Conservation (phyloP, 2,888 invertebrate species). For the Elysia crispata region DNA sequence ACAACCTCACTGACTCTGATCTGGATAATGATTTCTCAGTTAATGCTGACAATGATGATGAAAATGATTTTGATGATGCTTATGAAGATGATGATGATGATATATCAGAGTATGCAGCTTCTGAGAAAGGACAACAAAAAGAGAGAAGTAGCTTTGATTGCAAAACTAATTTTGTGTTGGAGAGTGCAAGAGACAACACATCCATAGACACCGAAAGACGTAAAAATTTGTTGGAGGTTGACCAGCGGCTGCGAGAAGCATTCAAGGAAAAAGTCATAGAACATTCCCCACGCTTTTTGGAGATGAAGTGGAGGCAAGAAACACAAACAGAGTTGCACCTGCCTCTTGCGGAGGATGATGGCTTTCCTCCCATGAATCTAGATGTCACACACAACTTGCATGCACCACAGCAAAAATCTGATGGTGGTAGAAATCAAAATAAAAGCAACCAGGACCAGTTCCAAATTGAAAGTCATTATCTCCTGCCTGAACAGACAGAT, state of each 20-base stretch:
- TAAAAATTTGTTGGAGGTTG: neutral
- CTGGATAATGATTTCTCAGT: neutral
- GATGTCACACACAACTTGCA: constrained; percentile 62
- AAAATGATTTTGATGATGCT: neutral
- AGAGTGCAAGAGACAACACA: constrained; percentile 14
- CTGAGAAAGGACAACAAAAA: neutral
- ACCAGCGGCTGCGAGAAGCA: constrained; percentile 27
- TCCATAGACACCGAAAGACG: neutral
- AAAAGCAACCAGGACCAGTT: neutral
- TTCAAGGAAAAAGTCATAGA: constrained; percentile 33
- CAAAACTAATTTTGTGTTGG: constrained; percentile 10
- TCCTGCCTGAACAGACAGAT: neutral
- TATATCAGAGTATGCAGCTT: too few relatives aligned
- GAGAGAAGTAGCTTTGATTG: too few relatives aligned
- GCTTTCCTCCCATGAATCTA: constrained; percentile 67
- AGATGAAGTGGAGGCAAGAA: constrained; percentile 55
- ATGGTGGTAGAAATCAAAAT: neutral
- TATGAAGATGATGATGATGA: neutral
- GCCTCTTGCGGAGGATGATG: constrained; percentile 61
- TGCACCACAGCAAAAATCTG: neutral
- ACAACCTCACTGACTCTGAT: constrained; percentile 59
- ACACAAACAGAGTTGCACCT: constrained; percentile 18
- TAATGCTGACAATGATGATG: neutral
- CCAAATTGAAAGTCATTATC: neutral
- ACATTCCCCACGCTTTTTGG: constrained; percentile 60